Conservation (phyloP, 2,113 vertebrate genomes). For the Boulengeromyrus knoepffleri region DNA sequence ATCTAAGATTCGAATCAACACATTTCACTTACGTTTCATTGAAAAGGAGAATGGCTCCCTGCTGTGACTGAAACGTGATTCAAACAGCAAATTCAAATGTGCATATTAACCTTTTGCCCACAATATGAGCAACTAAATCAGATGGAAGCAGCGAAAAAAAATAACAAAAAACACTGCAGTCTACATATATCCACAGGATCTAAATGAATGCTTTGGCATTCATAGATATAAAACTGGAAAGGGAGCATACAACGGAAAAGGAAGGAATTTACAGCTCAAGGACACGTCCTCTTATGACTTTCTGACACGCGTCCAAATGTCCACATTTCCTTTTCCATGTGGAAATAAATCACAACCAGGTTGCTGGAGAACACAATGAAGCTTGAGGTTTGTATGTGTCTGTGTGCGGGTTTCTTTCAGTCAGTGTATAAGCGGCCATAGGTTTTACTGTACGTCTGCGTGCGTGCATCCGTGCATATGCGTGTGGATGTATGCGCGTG, state of each 20-base stretch:
- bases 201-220: background rate
- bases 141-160: background rate
- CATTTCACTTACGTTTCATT: background rate
- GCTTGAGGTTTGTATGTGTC: conserved; percentile 28
- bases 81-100: background rate
- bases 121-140: background rate
- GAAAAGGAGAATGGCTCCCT: background rate
- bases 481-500: background rate
- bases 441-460: background rate
- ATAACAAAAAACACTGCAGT: background rate
- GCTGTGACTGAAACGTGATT: background rate
- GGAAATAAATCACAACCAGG: conserved; percentile 45
- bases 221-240: background rate
- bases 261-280: conserved; percentile 29
- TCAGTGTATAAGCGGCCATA: conserved; percentile 25
- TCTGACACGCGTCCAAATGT: conserved; percentile 48
- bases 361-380: background rate
- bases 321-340: conserved; percentile 41
- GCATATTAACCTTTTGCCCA: background rate
- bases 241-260: background rate
- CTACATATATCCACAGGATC: background rate
- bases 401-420: conserved; percentile 4
- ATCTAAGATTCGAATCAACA: background rate
- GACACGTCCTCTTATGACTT: conserved; percentile 42
- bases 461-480: background rate